These are phyloP conservation scores for Biston stratarius DNA, from an alignment of 2,888 invertebrate species.

Conservation along the genomic window DNA sequence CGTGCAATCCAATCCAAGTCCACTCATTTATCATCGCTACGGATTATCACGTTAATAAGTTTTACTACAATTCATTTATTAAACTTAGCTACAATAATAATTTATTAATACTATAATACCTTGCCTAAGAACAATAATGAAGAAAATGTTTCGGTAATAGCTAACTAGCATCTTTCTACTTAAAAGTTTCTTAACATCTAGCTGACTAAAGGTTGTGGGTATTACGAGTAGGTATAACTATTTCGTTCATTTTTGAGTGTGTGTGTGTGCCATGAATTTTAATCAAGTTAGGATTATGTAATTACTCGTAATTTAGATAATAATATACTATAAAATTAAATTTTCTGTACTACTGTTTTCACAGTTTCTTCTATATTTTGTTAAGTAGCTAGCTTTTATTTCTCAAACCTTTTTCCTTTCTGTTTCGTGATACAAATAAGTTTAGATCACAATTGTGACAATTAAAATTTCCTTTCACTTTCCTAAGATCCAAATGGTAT, in stretches of 20 bases:
- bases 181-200: conserved; percentile 49
- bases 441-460: too few relatives aligned
- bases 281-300: conserved; percentile 25
- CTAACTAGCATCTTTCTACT: conserved; percentile 35
- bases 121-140: too few relatives aligned
- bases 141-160: too few relatives aligned
- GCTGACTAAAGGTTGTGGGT: neutral
- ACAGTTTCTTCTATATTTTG: conserved; percentile 34
- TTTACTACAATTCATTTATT: too few relatives aligned
- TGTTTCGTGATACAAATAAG: conserved; percentile 12
- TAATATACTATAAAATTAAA: conserved; percentile 33
- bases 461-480: too few relatives aligned
- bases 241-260: conserved; percentile 7
- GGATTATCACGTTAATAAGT: too few relatives aligned
- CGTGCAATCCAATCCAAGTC: too few relatives aligned
- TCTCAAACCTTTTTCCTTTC: conserved; percentile 42
- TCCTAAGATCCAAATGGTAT: too few relatives aligned
- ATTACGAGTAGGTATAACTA: neutral
- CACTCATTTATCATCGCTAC: too few relatives aligned
- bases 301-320: conserved; percentile 24
- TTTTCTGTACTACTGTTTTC: conserved; percentile 27
- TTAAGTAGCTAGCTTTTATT: conserved; percentile 43
- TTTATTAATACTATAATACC: too few relatives aligned
- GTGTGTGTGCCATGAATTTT: conserved; percentile 36
- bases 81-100: too few relatives aligned